A percentile compares a stretch with the other conserved stretches of the same genome.
phyloP scores from a whole-genome alignment of 2,888 invertebrate species.

The Elegia similella region DNA sequence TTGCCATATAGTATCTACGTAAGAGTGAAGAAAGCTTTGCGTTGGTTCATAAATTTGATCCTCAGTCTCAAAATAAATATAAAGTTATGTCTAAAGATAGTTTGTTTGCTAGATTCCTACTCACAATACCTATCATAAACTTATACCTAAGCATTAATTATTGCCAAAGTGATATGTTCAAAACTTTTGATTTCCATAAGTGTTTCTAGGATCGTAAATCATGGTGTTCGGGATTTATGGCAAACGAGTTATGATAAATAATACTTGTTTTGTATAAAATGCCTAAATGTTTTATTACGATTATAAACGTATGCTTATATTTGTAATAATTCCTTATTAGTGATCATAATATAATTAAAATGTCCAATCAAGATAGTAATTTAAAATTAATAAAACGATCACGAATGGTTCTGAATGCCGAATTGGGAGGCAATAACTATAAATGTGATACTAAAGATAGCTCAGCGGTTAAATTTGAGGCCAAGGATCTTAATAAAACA shows the following conservation, averaged over 20 bases:
- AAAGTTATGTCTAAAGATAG: no score
- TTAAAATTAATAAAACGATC: neutral
- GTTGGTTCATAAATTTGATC: no score
- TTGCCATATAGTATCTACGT: no score
- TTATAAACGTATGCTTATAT: neutral
- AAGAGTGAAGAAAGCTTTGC: no score
- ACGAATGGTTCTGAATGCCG: neutral
- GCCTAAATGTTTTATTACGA: neutral
- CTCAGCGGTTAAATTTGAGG: neutral
- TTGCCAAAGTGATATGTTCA: neutral
- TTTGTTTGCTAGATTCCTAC: no score
- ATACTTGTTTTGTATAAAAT: neutral
- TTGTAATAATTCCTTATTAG: conserved; percentile 3
- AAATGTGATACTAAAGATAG: neutral
- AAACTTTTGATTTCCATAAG: neutral
- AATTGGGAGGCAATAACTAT: neutral
- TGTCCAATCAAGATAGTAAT: neutral
- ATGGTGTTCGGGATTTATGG: neutral
- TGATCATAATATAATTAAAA: neutral
- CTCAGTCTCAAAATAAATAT: no score
- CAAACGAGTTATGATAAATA: neutral
- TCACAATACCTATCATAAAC: no score
- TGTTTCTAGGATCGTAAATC: neutral
- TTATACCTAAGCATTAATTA: no score
- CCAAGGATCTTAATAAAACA: neutral